phyloP scores from a whole-genome alignment of 2,888 invertebrate genomes.

The Eupeodes luniger region DNA sequence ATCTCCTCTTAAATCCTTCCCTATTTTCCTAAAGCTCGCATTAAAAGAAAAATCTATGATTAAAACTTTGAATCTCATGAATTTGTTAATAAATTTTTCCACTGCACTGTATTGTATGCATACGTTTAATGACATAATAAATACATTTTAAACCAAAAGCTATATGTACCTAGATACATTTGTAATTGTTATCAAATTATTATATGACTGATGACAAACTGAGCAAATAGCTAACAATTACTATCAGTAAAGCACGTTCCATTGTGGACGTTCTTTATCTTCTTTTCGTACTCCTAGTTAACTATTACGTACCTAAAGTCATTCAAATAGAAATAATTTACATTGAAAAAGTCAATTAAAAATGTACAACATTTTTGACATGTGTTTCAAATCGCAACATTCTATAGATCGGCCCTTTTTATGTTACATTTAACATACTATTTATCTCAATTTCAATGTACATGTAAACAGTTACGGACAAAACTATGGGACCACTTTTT shows the following conservation, averaged over 20 bases:
- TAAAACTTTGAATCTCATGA: background rate
- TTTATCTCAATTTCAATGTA: too few relatives aligned
- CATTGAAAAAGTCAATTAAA: background rate
- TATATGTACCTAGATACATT: background rate
- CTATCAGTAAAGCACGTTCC: background rate
- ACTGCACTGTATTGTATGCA: constrained; percentile 1
- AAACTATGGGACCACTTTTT: too few relatives aligned
- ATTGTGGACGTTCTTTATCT: background rate
- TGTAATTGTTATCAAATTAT: constrained; percentile 13
- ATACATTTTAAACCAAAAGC: background rate
- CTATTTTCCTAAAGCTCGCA: too few relatives aligned
- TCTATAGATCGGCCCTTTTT: background rate
- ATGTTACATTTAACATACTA: too few relatives aligned
- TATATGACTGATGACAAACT: constrained; percentile 14
- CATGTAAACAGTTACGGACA: too few relatives aligned
- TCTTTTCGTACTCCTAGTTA: background rate
- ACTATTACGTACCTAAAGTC: too few relatives aligned
- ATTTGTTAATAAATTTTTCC: background rate
- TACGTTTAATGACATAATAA: background rate
- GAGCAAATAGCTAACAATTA: background rate
- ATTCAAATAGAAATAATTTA: background rate
- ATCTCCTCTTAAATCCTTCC: too few relatives aligned
- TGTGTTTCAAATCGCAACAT: background rate
- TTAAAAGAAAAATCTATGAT: too few relatives aligned
- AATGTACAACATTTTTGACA: background rate